Evolutionary conservation across 2,113 vertebrate species (phyloP), one percentile per base, ranked within the genome.

Genomic region (Pyxicephalus adspersus): DNA sequence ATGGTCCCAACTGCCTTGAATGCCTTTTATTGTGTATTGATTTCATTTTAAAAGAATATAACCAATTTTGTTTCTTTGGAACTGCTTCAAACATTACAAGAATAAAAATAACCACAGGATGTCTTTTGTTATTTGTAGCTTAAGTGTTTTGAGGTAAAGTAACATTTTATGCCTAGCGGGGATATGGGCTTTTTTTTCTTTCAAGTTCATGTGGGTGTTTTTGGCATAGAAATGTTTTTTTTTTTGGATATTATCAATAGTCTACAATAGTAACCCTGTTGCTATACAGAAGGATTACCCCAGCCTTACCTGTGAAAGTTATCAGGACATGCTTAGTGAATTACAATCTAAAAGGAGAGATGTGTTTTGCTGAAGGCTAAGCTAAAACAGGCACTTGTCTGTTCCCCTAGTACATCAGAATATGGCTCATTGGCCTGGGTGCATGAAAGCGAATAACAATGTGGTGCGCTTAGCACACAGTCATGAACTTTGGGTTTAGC

Each of bases 111-210:
- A 51, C 50, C 28, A 34, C 17, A 57, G 26, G 38, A 34, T 13
- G 31, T 71, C 50, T 57, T 19, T 67, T 17, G 50, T 78, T 51
- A 57, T 31, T 22, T 51, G 66, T 51, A 22, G 11, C 11, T 45
- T 45, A 45, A 45, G 45, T 51, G 60, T 51, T 19, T n/a, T 64
- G 23, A 64, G 23, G 60, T 19, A 52, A 63, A n/a, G 23, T 17
- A 19, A 79, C 23, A 34, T 60, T 67, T 72, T 57, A 78, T 68
- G 68, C 76, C 38, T 26, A 38, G n/a, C 2, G 23, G 76, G n/a
- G 38, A 1, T 13, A 20, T 26, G 20, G 19, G n/a, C n/a, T n/a
- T n/a, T 79, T 79, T 38, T 15, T 58, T n/a, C 31, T 72, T 15
- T 45, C 6, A 45, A 45, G 16, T 57, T 72, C 15, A 58, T 58